These are phyloP conservation scores for Temnothorax curvispinosus DNA, from an alignment of 1,140 invertebrate species.

Conservation along the genomic window DNA sequence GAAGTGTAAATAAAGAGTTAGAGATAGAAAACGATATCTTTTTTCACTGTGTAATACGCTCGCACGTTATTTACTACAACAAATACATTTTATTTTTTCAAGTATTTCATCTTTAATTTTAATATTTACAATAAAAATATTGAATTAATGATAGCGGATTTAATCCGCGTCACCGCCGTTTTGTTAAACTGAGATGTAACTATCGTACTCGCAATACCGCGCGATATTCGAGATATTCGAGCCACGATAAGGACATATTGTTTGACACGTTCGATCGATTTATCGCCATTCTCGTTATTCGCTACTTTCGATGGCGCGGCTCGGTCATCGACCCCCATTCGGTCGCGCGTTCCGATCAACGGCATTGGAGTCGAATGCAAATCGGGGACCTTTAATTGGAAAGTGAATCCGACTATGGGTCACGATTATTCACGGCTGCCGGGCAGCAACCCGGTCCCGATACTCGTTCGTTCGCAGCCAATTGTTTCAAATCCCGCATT, in stretches of 20 bases:
- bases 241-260: conserved; percentile 71
- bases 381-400: conserved; percentile 73
- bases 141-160: background rate
- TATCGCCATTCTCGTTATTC: conserved; percentile 61
- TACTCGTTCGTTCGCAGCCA: conserved; percentile 62
- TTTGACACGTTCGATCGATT: conserved; percentile 62
- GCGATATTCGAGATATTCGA: conserved; percentile 51
- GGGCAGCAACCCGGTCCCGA: conserved; percentile 64
- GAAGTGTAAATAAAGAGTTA: background rate
- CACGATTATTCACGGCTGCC: conserved; percentile 67
- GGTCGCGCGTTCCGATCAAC: conserved; percentile 63
- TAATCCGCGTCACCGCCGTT: background rate
- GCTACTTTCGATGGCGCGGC: conserved; percentile 62
- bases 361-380: conserved; percentile 64
- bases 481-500: conserved; percentile 63
- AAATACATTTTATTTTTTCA: background rate
- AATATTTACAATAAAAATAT: background rate
- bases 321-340: conserved; percentile 65
- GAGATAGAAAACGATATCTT: background rate
- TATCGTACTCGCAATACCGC: background rate
- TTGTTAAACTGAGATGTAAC: conserved; percentile 32
- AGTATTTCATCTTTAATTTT: background rate
- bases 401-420: conserved; percentile 71
- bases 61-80: background rate
- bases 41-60: background rate